Evolutionary conservation across 1,140 invertebrate species (phyloP).

Genomic region (Teleopsis dalmanni): DNA sequence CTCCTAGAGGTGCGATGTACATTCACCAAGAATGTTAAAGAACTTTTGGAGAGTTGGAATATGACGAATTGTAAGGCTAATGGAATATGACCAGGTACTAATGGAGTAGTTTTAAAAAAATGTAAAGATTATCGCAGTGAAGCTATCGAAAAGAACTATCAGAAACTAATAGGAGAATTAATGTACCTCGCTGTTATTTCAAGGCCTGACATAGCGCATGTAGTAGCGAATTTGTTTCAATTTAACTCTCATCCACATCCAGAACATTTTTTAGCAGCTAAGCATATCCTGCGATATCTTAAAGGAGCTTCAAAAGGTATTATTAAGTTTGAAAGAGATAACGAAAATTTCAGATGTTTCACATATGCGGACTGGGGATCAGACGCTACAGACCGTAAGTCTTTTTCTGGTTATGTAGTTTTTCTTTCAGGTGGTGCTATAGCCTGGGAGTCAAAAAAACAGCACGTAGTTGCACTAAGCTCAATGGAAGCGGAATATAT

Average conservation of each 20-base stretch:
- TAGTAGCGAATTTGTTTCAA: too few relatives aligned
- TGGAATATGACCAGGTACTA: conserved; percentile 17
- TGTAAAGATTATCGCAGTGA: conserved; percentile 3
- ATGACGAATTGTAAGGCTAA: conserved; percentile 20
- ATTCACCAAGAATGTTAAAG: conserved; percentile 27
- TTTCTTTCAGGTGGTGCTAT: conserved; percentile 3
- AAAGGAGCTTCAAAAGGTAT: neutral
- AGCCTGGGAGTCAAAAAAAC: conserved; percentile 5
- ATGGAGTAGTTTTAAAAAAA: conserved; percentile 20
- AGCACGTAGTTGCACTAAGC: neutral
- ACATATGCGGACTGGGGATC: conserved; percentile 2
- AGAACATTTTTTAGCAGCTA: conserved; percentile 5
- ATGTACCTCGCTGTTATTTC: conserved; percentile 33
- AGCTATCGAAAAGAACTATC: conserved; percentile 19
- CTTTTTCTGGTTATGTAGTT: conserved; percentile 1
- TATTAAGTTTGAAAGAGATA: neutral
- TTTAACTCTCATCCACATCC: neutral
- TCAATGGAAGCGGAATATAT: conserved; percentile 7
- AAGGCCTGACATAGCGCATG: conserved; percentile 44
- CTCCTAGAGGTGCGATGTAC: too few relatives aligned
- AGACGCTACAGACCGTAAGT: conserved; percentile 1
- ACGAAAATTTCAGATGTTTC: neutral
- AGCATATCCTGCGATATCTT: conserved; percentile 6
- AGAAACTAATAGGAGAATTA: conserved; percentile 38
- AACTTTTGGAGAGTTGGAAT: conserved; percentile 33